A percentile compares a stretch with the other conserved stretches of the same genome.
Conservation (phyloP, 2,797 vertebrate genomes). For the Eupleurogrammus muticus region DNA sequence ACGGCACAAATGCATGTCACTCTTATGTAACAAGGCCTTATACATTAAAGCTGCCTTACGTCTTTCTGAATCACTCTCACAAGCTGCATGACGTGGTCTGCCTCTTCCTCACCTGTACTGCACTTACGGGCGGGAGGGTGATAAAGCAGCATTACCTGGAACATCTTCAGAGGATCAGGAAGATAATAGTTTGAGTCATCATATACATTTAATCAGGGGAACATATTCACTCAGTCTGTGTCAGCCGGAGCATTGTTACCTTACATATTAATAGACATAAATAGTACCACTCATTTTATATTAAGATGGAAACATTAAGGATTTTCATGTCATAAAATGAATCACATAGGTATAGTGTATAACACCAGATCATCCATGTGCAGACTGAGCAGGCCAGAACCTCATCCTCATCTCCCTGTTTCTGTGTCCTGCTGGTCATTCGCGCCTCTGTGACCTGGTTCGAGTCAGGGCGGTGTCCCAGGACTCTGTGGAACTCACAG, state of each 20-base stretch:
- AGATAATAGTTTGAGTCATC: not conserved
- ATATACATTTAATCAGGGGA: not conserved
- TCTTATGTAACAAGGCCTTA: slow-evolving; percentile 51
- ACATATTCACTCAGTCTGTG: not conserved
- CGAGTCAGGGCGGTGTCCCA: slow-evolving; percentile 20
- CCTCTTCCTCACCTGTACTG: slow-evolving; percentile 16
- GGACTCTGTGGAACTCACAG: slow-evolving; percentile 41
- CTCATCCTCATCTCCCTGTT: slow-evolving; percentile 7
- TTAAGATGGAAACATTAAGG: no score
- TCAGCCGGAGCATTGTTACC: not conserved
- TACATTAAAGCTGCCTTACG: slow-evolving; percentile 35
- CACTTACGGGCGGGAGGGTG: slow-evolving; percentile 3
- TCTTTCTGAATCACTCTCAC: slow-evolving; percentile 15
- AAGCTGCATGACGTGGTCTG: slow-evolving; percentile 20
- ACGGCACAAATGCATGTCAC: not conserved
- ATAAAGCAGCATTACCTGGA: not conserved
- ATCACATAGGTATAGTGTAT: no score
- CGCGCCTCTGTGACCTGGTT: slow-evolving; percentile 21
- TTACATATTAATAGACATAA: no score
- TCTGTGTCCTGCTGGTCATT: slow-evolving; percentile 12
- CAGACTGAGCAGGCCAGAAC: not conserved
- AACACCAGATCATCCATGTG: no score
- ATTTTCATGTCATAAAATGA: not conserved
- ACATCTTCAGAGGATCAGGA: not conserved
- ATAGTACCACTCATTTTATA: no score